These are phyloP conservation scores for Stylophora pistillata DNA, from an alignment of 64 coral and sea anemone species.

Conservation along the genomic window DNA sequence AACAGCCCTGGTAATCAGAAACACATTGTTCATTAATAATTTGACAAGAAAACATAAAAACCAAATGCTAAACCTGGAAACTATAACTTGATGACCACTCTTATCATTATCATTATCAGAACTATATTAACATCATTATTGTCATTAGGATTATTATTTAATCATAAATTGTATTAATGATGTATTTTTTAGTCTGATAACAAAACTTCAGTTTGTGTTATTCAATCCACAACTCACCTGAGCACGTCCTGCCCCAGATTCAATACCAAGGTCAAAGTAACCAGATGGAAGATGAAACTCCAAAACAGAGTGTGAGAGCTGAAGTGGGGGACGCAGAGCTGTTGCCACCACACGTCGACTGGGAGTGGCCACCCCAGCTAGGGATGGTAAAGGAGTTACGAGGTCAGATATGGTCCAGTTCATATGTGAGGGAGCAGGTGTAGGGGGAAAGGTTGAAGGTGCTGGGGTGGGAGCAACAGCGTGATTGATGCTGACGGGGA, in stretches of 20 bases:
- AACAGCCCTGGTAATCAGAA: slow-evolving; percentile 72
- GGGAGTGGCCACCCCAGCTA: slow-evolving; percentile 68
- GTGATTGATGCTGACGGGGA: slow-evolving; percentile 97
- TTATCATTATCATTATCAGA: too few species aligned
- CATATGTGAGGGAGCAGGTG: slow-evolving; percentile 88
- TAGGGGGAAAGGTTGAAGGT: slow-evolving; percentile 82
- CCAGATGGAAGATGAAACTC: slow-evolving; percentile 89
- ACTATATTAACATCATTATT: too few species aligned
- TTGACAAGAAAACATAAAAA: not conserved
- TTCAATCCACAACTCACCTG: slow-evolving; percentile 43
- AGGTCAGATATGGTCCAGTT: slow-evolving; percentile 99
- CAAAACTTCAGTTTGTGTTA: not conserved
- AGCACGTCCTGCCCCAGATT: slow-evolving; percentile 91
- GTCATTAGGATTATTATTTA: too few species aligned
- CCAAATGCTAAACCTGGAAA: too few species aligned
- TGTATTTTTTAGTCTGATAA: not conserved
- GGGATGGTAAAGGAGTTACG: slow-evolving; percentile 74
- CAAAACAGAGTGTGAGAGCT: slow-evolving; percentile 77
- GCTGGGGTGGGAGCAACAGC: slow-evolving; percentile 80
- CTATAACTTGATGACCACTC: too few species aligned
- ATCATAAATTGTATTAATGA: too few species aligned
- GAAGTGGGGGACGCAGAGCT: slow-evolving; percentile 85
- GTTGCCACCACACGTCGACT: slow-evolving; percentile 89
- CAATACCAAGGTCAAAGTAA: slow-evolving; percentile 94
- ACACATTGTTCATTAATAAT: not conserved